Conservation (phyloP, 2,113 vertebrate species). For the Hippocampus mohnikei region DNA sequence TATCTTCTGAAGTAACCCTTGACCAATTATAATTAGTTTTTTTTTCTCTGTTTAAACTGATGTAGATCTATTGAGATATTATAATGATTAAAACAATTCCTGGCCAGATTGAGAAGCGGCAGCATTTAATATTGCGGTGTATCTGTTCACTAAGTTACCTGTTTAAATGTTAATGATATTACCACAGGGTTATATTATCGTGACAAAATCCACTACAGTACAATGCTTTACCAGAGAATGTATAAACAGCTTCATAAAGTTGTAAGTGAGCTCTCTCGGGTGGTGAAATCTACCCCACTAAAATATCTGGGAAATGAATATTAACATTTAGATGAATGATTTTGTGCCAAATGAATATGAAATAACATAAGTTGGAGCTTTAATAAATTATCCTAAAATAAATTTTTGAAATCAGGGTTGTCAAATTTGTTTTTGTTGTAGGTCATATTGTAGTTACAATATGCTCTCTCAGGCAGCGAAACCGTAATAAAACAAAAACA, state of each 20-base stretch:
- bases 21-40: constrained; percentile 36
- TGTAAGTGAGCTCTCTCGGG: neutral
- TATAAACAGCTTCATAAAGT: neutral
- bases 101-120: constrained; percentile 9
- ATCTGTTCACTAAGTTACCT: constrained; percentile 8
- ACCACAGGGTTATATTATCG: neutral
- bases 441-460: too few species aligned
- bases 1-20: constrained; percentile 37
- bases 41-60: constrained; percentile 6
- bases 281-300: neutral
- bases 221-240: neutral
- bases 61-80: constrained; percentile 37
- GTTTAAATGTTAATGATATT: neutral
- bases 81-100: constrained; percentile 33
- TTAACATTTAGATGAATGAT: too few species aligned
- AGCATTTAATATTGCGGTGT: constrained; percentile 4
- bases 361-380: too few species aligned
- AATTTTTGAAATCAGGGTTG: too few species aligned
- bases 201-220: neutral
- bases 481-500: too few species aligned
- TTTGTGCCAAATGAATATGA: too few species aligned
- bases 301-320: neutral
- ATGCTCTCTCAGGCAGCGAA: too few species aligned
- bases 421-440: too few species aligned
- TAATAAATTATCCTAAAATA: too few species aligned